phyloP scores from a whole-genome alignment of 2,888 invertebrate genomes.

The Lutraria lutraria region DNA sequence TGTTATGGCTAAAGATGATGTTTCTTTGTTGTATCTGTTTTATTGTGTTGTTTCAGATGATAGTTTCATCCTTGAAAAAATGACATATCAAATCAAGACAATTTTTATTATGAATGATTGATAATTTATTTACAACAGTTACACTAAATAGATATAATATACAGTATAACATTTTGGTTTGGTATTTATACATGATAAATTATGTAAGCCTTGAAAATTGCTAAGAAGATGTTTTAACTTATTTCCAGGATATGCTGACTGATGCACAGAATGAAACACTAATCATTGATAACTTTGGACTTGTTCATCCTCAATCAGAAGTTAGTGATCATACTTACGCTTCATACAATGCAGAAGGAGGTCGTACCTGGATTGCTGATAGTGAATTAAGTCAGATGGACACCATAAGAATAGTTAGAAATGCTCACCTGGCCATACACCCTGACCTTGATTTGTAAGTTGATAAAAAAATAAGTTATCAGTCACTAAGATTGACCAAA shows the following conservation, averaged over 20 bases:
- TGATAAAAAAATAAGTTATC: neutral
- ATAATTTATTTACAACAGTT: no score
- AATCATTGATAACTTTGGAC: slow-evolving; percentile 74
- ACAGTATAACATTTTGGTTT: no score
- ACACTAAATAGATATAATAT: no score
- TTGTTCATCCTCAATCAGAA: slow-evolving; percentile 42
- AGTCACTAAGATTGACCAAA: no score
- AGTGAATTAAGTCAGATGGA: slow-evolving; percentile 62
- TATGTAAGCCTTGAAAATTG: neutral
- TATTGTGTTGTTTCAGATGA: no score
- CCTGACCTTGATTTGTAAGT: slow-evolving; percentile 69
- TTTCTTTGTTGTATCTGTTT: no score
- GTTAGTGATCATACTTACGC: slow-evolving; percentile 51
- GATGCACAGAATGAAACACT: slow-evolving; percentile 75
- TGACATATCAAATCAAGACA: no score
- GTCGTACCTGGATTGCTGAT: slow-evolving; percentile 74
- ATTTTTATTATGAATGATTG: no score
- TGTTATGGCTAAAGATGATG: no score
- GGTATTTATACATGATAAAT: no score
- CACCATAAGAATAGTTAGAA: slow-evolving; percentile 66
- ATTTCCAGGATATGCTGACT: slow-evolving; percentile 70
- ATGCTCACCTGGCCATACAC: slow-evolving; percentile 75
- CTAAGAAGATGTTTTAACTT: neutral
- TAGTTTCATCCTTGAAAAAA: no score
- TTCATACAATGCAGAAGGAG: slow-evolving; percentile 62